Percentiles rank a stretch among this genome's conserved stretches.
These are phyloP conservation scores for Felis chaus DNA, from an alignment of 2,113 vertebrate genomes.

Conservation along the genomic window DNA sequence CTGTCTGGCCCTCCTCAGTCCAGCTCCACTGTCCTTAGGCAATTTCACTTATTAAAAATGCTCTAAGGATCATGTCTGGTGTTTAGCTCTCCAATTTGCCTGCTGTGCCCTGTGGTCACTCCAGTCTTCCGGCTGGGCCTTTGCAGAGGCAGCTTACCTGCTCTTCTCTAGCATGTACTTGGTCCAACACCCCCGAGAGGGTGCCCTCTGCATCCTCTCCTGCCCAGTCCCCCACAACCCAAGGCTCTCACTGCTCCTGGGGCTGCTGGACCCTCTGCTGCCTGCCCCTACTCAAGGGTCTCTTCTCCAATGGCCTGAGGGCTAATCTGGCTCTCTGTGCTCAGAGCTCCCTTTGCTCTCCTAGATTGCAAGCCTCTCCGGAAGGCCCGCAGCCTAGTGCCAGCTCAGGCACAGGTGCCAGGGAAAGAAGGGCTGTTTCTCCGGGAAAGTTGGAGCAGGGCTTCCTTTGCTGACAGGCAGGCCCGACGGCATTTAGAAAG, in stretches of 20 bases:
- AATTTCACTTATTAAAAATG: conserved; percentile 67
- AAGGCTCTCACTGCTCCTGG: neutral
- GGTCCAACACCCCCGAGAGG: neutral
- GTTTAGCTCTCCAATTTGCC: conserved; percentile 35
- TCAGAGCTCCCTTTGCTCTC: neutral
- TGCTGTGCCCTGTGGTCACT: conserved; percentile 45
- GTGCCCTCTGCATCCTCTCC: neutral
- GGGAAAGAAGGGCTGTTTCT: conserved; percentile 20
- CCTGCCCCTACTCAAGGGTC: neutral
- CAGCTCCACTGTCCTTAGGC: conserved; percentile 41
- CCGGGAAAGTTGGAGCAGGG: conserved; percentile 83
- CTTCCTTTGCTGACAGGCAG: conserved; percentile 81
- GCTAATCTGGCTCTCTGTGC: neutral
- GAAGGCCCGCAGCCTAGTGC: neutral
- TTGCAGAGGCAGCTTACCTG: neutral
- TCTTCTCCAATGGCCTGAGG: neutral
- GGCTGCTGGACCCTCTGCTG: neutral
- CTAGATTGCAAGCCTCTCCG: neutral
- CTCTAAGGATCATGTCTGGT: conserved; percentile 50
- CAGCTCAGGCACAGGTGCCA: conserved; percentile 21
- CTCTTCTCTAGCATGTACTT: neutral
- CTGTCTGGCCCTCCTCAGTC: conserved; percentile 56
- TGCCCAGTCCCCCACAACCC: neutral
- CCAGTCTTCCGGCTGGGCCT: neutral
- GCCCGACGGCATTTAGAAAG: conserved; percentile 44